Base-by-base conservation (phyloP, 2,797 vertebrate species). In the Pseudomugil tenellus region DNA sequence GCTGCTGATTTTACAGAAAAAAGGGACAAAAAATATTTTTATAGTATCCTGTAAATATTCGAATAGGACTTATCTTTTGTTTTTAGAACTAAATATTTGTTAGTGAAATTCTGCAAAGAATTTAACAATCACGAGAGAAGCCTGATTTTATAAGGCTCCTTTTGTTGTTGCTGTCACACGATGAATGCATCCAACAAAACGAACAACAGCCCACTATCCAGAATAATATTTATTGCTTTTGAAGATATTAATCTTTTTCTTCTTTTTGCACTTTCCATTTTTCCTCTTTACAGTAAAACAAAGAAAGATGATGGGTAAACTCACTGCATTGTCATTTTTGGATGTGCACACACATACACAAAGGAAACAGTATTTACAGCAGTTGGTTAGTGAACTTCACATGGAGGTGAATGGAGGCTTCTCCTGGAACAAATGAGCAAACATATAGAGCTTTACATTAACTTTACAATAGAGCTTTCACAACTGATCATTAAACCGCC, bases 161-260 rank as follows among this genome's bases (percentile, higher is more conserved):
- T 35, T 52, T 32, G 53, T 48, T 1, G 12, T 26, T 21, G 49
- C 16, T 68, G 25, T 8, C n/a, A 57, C 61, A 23, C 25, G 64
- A 48, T 56, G 17, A 66, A 76, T 53, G 13, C n/a, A 26, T 68
- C 64, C 35, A 79, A 88, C 67, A 77, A 84, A 86, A 21, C 79
- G 79, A 80, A 67, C 72, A 70, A 87, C 77, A 87, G 83, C 60
- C 72, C 77, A 77, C 86, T 93, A 90, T 94, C 85, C 90, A 93
- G 93, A 93, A 94, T 94, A 94, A 90, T 93, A 91, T 95, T 95
- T 95, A 95, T 95, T 95, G 94, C 94, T 95, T 92, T 93, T 92
- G 88, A 92, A 93, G 93, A 93, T 95, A 93, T 91, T 91, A 60
- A 90, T 94, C 79, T 92, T 90, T 92, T 89, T 87, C 72, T 87